Evolutionary conservation across 2,888 invertebrate genomes (phyloP), one percentile per base, ranked within the genome.

Genomic region (Andrena chrysosceles): DNA sequence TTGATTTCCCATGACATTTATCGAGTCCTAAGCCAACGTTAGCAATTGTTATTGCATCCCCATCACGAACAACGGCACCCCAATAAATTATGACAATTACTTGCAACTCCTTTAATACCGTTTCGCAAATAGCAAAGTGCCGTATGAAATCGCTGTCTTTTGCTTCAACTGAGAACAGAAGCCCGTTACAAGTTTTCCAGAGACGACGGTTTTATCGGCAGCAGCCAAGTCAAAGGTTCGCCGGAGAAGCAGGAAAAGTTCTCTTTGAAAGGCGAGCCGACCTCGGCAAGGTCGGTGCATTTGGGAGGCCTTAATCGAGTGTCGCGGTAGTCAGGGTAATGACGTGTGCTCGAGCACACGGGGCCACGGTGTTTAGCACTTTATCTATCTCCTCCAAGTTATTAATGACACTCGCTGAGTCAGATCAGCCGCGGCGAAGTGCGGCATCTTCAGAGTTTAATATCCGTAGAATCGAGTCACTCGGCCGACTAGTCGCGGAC

Each of bases 361-460:
- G 56, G 56, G 56, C 69, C 81, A 66, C 84, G 86, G 83, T 91
- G 90, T 92, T 92, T 91, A 91, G 86, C 90, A 91, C 91, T 92
- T 91, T 92, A 92, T 92, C 91, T 90, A 88, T 89, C 89, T 89
- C 85, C 87, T 91, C 86, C 81, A 89, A 89, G 90, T 92, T 92
- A 92, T 92, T 92, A 92, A 92, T 92, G 92, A 92, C 91, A 91
- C 90, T 91, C 90, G 92, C 92, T 92, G 92, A 92, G 89, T 92
- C 92, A 91, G 90, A 90, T 85, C 56, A 56, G 81, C 87, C 77
- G 68, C 72, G 84, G 71, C 77, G 74, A 84, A 77, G 76, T 84
- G 86, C 83, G 87, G 87, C 87, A 90, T 91, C 92, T 92, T 92
- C 92, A 92, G 89, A 92, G 91, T 92, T 92, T 92, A 92, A 92